Evolutionary conservation across 30 jellyfish, hydroid and myxozoan species (phyloP).

Genomic region (Hydractinia echinata): DNA sequence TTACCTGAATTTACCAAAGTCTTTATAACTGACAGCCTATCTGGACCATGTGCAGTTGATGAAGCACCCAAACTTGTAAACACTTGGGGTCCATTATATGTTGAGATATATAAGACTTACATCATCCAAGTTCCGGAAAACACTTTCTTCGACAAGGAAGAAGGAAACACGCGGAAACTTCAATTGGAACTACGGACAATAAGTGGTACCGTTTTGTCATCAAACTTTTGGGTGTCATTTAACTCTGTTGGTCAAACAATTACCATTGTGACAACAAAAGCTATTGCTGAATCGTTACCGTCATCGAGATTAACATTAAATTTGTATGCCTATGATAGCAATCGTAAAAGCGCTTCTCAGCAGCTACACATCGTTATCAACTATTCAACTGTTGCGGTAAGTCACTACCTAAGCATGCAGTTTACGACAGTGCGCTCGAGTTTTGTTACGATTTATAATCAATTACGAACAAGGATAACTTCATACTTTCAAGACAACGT

Average conservation of each 20-base stretch:
- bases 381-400: slow-evolving; percentile 5
- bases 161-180: slow-evolving; percentile 69
- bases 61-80: slow-evolving; percentile 49
- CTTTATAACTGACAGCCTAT: slow-evolving; percentile 38
- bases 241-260: slow-evolving; percentile 49
- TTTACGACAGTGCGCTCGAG: slow-evolving; percentile 2
- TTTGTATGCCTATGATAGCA: slow-evolving; percentile 58
- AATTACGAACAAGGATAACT: slow-evolving; percentile 38
- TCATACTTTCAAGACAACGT: slow-evolving; percentile 27
- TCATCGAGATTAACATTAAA: slow-evolving; percentile 23
- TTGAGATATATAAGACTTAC: slow-evolving; percentile 45
- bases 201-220: slow-evolving; percentile 15
- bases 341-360: slow-evolving; percentile 28
- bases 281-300: slow-evolving; percentile 33
- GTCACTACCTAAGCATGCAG: slow-evolving; percentile 51
- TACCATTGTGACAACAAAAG: slow-evolving; percentile 35
- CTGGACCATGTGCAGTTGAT: slow-evolving; percentile 72
- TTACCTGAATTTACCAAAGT: slow-evolving; percentile 59
- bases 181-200: slow-evolving; percentile 22
- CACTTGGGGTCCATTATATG: slow-evolving; percentile 58
- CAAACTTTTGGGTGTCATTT: slow-evolving; percentile 54
- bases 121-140: slow-evolving; percentile 48
- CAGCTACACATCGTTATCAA: slow-evolving; percentile 29
- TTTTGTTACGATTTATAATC: slow-evolving; percentile 31
- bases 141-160: slow-evolving; percentile 68